Evolutionary conservation across 2,797 vertebrate species (phyloP).

Genomic region (Anas georgica): DNA sequence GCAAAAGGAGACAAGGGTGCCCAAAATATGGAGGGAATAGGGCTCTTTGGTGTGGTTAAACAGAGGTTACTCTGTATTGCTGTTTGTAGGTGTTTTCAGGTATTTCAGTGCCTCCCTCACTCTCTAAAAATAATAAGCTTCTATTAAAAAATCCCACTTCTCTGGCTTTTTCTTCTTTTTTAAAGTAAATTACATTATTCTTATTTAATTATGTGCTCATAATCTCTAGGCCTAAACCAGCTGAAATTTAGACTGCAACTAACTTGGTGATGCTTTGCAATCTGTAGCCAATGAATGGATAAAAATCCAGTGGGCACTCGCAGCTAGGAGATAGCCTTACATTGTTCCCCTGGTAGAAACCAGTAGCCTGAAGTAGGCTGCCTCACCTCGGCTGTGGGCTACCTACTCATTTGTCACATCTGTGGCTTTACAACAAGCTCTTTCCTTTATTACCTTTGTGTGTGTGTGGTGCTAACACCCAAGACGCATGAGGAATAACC

Average conservation of each 20-base stretch:
- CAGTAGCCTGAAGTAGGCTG: background rate
- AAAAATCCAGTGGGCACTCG: background rate
- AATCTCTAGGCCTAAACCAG: background rate
- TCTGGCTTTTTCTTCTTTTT: background rate
- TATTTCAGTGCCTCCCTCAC: background rate
- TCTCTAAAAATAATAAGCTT: background rate
- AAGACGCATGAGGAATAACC: rapidly evolving
- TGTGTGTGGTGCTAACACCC: background rate
- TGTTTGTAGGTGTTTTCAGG: slow-evolving; percentile 6
- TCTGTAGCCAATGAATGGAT: background rate
- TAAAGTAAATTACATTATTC: background rate
- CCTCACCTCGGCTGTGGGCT: background rate
- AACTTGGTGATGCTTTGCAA: background rate
- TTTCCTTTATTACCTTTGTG: background rate
- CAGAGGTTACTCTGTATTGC: background rate
- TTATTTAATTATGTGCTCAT: background rate
- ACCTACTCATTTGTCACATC: background rate
- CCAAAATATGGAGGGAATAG: background rate
- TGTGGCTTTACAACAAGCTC: background rate
- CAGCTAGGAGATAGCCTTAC: background rate
- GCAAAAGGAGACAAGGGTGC: background rate
- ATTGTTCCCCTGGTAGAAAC: background rate
- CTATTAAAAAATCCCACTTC: background rate
- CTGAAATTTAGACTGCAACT: background rate
- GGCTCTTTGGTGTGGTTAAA: slow-evolving; percentile 25